A percentile compares a stretch with the other conserved stretches of the same genome.
These are phyloP conservation scores for Sardina pilchardus DNA, from an alignment of 2,113 vertebrate genomes.

Conservation along the genomic window DNA sequence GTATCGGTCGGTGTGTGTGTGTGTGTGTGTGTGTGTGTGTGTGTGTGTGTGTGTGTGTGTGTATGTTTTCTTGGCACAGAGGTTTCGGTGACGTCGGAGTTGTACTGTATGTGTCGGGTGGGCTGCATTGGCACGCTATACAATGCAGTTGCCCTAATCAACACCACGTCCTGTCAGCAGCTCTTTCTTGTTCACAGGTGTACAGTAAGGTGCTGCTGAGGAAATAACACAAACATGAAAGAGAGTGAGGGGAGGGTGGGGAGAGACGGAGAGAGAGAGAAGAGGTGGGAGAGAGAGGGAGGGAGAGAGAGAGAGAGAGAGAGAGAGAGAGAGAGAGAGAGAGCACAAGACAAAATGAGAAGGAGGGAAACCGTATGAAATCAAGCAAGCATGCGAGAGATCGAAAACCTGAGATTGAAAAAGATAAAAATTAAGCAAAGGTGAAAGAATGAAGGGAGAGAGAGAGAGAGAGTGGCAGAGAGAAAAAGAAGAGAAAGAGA, in stretches of 20 bases:
- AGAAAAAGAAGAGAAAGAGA: too few relatives aligned
- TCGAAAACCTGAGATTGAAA: too few relatives aligned
- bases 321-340: neutral
- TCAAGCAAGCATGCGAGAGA: too few relatives aligned
- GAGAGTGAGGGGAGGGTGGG: neutral
- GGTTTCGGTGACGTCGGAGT: too few relatives aligned
- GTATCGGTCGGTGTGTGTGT: too few relatives aligned
- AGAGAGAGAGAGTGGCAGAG: neutral
- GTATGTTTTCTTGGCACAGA: too few relatives aligned
- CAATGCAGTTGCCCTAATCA: neutral
- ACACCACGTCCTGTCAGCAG: neutral
- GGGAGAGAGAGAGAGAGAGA: neutral
- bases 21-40: too few relatives aligned
- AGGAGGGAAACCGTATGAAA: too few relatives aligned
- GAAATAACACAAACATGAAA: neutral
- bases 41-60: too few relatives aligned
- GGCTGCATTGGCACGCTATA: conserved; percentile 3
- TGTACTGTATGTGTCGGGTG: too few relatives aligned
- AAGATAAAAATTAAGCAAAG: too few relatives aligned
- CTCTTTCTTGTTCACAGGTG: conserved; percentile 11
- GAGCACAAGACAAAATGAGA: neutral
- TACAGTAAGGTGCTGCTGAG: neutral
- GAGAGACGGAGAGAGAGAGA: neutral
- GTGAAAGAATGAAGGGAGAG: neutral
- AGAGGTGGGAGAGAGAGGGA: neutral